Conservation (phyloP, 2,888 invertebrate genomes). For the Phortica okadai region DNA sequence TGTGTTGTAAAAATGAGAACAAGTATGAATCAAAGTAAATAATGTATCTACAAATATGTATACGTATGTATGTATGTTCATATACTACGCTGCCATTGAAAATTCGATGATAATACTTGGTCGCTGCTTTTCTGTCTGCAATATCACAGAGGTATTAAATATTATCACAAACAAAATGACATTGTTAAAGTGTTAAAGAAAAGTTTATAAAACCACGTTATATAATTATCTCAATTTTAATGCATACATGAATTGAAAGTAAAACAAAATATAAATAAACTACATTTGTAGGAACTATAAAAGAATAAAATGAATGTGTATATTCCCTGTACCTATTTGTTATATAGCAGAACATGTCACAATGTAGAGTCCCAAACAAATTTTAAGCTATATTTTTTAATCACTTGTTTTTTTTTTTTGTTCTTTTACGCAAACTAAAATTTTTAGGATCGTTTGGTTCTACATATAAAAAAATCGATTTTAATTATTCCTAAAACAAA, state of each 20-base stretch:
- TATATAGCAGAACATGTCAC: neutral
- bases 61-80: slow-evolving; percentile 50
- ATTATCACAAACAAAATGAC: slow-evolving; percentile 39
- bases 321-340: slow-evolving; percentile 23
- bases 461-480: neutral
- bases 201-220: slow-evolving; percentile 68
- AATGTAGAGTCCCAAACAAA: neutral
- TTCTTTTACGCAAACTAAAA: neutral
- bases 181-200: slow-evolving; percentile 62
- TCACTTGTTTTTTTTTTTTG: neutral
- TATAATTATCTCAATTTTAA: slow-evolving; percentile 46
- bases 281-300: neutral
- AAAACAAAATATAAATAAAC: slow-evolving; percentile 2
- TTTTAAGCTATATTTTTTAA: neutral
- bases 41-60: slow-evolving; percentile 55
- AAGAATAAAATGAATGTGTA: neutral
- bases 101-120: slow-evolving; percentile 32
- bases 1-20: slow-evolving; percentile 31
- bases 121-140: slow-evolving; percentile 21
- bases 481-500: neutral
- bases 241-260: slow-evolving; percentile 8
- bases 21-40: slow-evolving; percentile 32
- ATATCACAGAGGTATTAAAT: neutral
- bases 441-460: neutral
- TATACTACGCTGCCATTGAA: slow-evolving; percentile 62